These are phyloP conservation scores for Rhingia rostrata DNA, from an alignment of 2,888 invertebrate species.

Conservation along the genomic window DNA sequence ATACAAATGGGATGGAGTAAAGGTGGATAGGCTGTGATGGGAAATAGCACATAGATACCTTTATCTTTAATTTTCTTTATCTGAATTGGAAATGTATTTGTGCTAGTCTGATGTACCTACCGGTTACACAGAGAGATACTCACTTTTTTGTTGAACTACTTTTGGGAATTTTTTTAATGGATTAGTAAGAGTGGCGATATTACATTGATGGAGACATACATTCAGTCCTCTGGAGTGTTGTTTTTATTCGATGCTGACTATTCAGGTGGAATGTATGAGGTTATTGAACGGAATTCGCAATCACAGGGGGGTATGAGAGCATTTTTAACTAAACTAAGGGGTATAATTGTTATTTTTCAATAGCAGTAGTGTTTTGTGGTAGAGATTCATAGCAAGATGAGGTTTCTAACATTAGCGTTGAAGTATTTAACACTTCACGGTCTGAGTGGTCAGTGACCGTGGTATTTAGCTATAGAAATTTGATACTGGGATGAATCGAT, in stretches of 20 bases:
- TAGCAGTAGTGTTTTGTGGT: too few relatives aligned
- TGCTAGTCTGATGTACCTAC: constrained; percentile 4
- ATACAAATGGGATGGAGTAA: not conserved
- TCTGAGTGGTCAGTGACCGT: too few relatives aligned
- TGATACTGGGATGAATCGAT: too few relatives aligned
- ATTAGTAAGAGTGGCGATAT: constrained; percentile 20
- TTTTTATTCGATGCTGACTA: not conserved
- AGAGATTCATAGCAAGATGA: too few relatives aligned
- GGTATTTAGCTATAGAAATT: too few relatives aligned
- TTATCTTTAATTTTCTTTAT: not conserved
- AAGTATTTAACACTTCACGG: too few relatives aligned
- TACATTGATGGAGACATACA: not conserved
- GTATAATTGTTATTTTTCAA: too few relatives aligned
- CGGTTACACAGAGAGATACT: not conserved
- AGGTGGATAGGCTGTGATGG: not conserved
- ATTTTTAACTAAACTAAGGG: not conserved
- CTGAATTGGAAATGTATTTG: constrained; percentile 5
- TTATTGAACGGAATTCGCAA: not conserved
- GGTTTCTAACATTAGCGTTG: too few relatives aligned
- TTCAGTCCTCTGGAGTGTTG: constrained; percentile 8
- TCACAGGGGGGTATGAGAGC: not conserved
- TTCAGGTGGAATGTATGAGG: not conserved
- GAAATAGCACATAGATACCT: not conserved
- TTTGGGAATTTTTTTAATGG: constrained; percentile 33
- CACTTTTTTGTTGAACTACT: constrained; percentile 24